Conservation (phyloP, 2,797 vertebrate genomes). For the Enteromius mattozi region DNA sequence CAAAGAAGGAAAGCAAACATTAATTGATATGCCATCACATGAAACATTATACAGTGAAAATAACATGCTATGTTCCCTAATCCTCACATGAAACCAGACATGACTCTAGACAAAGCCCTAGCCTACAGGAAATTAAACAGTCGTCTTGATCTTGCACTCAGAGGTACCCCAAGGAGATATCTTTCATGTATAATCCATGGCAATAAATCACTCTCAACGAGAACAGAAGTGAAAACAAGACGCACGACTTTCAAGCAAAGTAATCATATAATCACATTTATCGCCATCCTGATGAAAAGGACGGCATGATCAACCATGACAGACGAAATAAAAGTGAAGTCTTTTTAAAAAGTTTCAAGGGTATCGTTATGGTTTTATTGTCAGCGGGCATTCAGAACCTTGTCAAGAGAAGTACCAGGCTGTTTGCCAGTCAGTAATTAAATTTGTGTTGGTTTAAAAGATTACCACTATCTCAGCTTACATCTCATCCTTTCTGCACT, state of each 20-base stretch:
- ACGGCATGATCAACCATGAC: slow-evolving; percentile 48
- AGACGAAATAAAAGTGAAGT: slow-evolving; percentile 50
- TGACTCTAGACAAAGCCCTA: slow-evolving; percentile 34
- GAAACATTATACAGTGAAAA: slow-evolving; percentile 45
- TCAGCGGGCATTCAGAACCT: slow-evolving; percentile 62
- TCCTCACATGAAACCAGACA: slow-evolving; percentile 35
- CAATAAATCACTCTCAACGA: slow-evolving; percentile 58
- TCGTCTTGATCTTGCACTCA: slow-evolving; percentile 44
- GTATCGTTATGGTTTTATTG: slow-evolving; percentile 49
- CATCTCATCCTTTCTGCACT: slow-evolving; percentile 65
- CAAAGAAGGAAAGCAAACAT: slow-evolving; percentile 51
- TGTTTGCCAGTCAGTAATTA: slow-evolving; percentile 74
- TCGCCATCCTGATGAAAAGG: slow-evolving; percentile 48
- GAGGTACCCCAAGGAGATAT: slow-evolving; percentile 48
- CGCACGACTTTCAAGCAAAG: slow-evolving; percentile 37
- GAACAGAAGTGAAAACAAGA: slow-evolving; percentile 53
- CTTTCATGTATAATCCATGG: slow-evolving; percentile 52
- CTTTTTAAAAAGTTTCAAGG: slow-evolving; percentile 58
- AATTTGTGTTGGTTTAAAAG: slow-evolving; percentile 75
- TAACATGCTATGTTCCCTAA: slow-evolving; percentile 13
- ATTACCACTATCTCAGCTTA: slow-evolving; percentile 76
- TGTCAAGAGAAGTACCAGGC: slow-evolving; percentile 48
- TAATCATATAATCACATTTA: slow-evolving; percentile 54
- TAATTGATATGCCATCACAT: slow-evolving; percentile 46
- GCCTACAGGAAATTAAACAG: slow-evolving; percentile 56